These are phyloP conservation scores for Diloba caeruleocephala DNA, from an alignment of 2,888 invertebrate genomes.

Conservation along the genomic window DNA sequence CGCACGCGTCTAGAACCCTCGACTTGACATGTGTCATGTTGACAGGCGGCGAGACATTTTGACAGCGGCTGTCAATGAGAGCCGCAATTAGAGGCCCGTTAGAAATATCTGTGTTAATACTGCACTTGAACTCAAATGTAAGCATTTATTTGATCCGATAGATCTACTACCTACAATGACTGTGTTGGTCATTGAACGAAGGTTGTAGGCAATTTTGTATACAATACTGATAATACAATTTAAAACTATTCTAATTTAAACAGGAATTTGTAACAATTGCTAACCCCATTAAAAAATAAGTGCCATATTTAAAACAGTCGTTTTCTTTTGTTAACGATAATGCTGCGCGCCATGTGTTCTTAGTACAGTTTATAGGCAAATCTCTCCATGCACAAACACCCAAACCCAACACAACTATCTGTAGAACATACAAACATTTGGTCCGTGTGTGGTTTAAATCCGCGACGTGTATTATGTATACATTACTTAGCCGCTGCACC, in stretches of 20 bases:
- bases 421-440: too few species aligned
- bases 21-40: slow-evolving; percentile 75
- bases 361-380: too few species aligned
- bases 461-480: too few species aligned
- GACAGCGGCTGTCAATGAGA: slow-evolving; percentile 70
- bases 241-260: not conserved
- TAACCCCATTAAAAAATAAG: too few species aligned
- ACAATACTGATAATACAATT: not conserved
- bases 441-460: too few species aligned
- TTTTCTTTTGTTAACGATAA: too few species aligned
- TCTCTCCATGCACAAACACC: too few species aligned
- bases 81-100: slow-evolving; percentile 58
- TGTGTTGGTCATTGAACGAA: slow-evolving; percentile 7
- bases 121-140: slow-evolving; percentile 34
- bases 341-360: too few species aligned
- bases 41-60: slow-evolving; percentile 65
- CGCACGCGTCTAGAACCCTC: slow-evolving; percentile 47
- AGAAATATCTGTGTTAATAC: slow-evolving; percentile 49
- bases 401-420: too few species aligned
- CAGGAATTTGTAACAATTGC: too few species aligned
- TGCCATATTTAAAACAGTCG: too few species aligned
- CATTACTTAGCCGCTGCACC: too few species aligned
- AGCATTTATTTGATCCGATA: slow-evolving; percentile 36
- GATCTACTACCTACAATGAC: slow-evolving; percentile 8
- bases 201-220: not conserved